Evolutionary conservation across 2,888 invertebrate genomes (phyloP), one percentile per base, ranked within the genome.

Genomic region (Tenthredo amoena): DNA sequence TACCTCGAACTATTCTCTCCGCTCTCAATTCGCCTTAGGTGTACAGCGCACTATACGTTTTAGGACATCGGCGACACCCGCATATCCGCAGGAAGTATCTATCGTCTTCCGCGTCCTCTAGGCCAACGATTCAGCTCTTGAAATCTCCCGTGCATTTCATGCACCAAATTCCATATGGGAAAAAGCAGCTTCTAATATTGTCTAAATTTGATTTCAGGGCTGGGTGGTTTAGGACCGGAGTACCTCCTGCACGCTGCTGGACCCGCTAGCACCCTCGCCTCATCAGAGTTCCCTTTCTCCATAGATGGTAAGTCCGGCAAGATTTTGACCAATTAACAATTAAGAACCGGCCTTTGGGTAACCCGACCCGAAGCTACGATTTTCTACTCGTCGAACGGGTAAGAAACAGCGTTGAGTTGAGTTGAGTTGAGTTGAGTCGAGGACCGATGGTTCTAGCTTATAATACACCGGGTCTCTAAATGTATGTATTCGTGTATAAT

Each of bases 241-340:
- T 93, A 93, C 89, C 91, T 93, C 21, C 87, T 93, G 86, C 93
- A 93, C 88, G 91, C 93, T n/a, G 92, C 93, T 55, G 93, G 96
- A 92, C 96, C 95, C 86, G 95, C 95, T 86, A 96, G 95, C 91
- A 96, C 97, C 85, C 95, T 97, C 88, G 97, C 98, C 76, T 98
- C 98, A 90, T 97, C 98, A 87, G 98, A 98, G 91, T 97, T 98
- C 90, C 97, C 97, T 88, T 98, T 98, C 92, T 98, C 98, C 92
- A 95, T 98, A 94, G 98, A 99, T 94, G 97, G 97, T 97, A 94
- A 95, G 94, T 93, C 81, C 37, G n/a, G 12, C 62, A 2, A 40
- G 81, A 81, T 62, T 81, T 81, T 34, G 40, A 81, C 81, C 81
- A 81, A 81, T 81, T 81, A 62, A 81, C 62, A 81, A 81, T 81